These are phyloP conservation scores for Tokudaia muenninki DNA, from an alignment of 2,797 vertebrate species.

Conservation along the genomic window DNA sequence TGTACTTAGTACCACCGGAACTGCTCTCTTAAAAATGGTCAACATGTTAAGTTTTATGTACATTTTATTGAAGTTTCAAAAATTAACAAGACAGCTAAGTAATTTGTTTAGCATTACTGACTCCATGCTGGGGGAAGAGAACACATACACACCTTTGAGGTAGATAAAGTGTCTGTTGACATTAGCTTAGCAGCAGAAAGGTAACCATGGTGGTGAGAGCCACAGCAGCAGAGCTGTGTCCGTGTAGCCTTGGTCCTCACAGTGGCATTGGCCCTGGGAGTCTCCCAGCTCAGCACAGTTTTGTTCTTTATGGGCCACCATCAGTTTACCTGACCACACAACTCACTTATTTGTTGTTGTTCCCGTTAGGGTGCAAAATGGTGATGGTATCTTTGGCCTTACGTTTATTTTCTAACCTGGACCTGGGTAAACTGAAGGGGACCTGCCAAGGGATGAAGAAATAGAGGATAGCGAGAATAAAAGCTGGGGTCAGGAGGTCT, in stretches of 20 bases:
- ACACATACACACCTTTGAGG: neutral
- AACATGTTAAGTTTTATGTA: neutral
- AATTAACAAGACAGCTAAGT: neutral
- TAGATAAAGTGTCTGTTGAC: neutral
- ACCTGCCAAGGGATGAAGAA: neutral
- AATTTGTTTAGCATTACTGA: neutral
- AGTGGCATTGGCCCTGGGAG: neutral
- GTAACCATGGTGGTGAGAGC: neutral
- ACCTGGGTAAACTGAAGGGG: neutral
- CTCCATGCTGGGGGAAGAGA: neutral
- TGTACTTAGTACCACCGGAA: neutral
- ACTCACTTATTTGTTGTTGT: neutral
- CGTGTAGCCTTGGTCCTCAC: neutral
- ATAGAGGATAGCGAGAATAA: neutral
- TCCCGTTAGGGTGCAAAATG: neutral
- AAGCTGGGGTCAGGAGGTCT: neutral
- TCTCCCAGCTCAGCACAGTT: neutral
- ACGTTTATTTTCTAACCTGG: neutral
- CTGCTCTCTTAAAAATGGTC: neutral
- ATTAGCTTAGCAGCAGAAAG: neutral
- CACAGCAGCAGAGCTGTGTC: neutral
- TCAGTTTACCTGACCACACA: neutral
- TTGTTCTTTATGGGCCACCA: neutral
- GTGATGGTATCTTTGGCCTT: neutral
- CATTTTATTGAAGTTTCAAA: constrained; percentile 17